Evolutionary conservation across 1,140 invertebrate genomes (phyloP).

Genomic region (Drosophila cardini): DNA sequence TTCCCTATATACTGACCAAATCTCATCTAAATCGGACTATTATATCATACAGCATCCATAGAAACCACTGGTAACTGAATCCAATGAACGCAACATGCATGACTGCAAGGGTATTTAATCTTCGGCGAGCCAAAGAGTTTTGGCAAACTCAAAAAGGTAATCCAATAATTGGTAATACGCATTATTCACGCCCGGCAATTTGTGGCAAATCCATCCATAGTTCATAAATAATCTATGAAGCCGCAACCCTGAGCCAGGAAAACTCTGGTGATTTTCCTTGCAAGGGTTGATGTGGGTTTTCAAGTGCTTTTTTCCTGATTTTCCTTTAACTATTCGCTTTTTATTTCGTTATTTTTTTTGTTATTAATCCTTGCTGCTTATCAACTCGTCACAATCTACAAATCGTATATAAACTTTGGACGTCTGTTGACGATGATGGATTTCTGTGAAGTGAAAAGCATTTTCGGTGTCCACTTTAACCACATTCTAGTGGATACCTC

Average conservation of each 20-base stretch:
- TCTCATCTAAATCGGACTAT: no score
- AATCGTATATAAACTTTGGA: constrained; percentile 27
- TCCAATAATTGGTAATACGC: constrained; percentile 54
- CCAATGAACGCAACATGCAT: no score
- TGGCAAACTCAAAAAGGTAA: constrained; percentile 32
- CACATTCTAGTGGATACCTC: constrained; percentile 24
- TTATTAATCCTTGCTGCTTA: constrained; percentile 27
- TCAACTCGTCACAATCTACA: constrained; percentile 27
- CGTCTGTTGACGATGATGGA: constrained; percentile 75
- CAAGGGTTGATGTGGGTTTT: constrained; percentile 27
- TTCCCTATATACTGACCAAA: no score
- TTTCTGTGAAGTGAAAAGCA: constrained; percentile 56
- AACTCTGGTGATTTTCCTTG: background rate
- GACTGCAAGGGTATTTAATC: no score
- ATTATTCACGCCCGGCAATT: constrained; percentile 52
- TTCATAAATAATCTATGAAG: constrained; percentile 51
- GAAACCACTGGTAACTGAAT: no score
- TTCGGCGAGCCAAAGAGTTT: no score
- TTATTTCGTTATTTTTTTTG: background rate
- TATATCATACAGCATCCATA: no score
- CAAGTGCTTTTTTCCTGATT: constrained; percentile 4
- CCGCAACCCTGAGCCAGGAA: constrained; percentile 18
- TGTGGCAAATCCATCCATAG: constrained; percentile 20
- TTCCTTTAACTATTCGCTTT: background rate
- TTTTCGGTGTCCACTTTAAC: constrained; percentile 20